Percentiles rank a stretch among this genome's conserved stretches.
Conservation (phyloP, 2,888 invertebrate genomes). For the Heliconius ismenius region DNA sequence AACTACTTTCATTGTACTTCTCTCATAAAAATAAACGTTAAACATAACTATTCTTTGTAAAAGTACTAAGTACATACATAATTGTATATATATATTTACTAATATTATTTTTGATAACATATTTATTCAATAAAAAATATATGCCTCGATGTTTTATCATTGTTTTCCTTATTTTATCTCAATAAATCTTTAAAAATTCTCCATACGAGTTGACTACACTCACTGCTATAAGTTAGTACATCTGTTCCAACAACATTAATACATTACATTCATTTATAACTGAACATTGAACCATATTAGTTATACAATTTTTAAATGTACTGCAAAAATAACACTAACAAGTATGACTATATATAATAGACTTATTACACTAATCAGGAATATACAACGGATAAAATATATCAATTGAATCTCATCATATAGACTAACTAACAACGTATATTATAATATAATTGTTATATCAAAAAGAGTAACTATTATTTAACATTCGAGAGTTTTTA, state of each 20-base stretch:
- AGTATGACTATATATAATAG: too few relatives aligned
- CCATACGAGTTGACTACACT: conserved; percentile 10
- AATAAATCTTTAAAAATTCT: conserved; percentile 9
- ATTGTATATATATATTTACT: conserved; percentile 20
- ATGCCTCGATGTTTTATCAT: conserved; percentile 23
- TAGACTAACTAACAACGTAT: not conserved
- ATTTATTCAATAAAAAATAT: conserved; percentile 23
- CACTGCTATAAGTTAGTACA: conserved; percentile 13
- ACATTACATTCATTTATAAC: conserved; percentile 10
- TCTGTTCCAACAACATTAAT: conserved; percentile 16
- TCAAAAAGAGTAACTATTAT: not conserved
- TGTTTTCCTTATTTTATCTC: conserved; percentile 9
- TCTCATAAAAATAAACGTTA: conserved; percentile 25
- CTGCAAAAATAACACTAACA: too few relatives aligned
- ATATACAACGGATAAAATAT: not conserved
- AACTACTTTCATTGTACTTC: conserved; percentile 38
- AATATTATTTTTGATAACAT: conserved; percentile 25
- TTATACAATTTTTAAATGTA: too few relatives aligned
- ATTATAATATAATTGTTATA: not conserved
- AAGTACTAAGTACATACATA: conserved; percentile 32
- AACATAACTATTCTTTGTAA: conserved; percentile 33
- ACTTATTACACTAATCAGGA: not conserved
- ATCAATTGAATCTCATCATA: not conserved
- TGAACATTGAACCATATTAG: conserved; percentile 7
- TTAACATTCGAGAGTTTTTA: too few relatives aligned